Percentiles rank a stretch among this genome's conserved stretches.
Evolutionary conservation across 2,113 vertebrate genomes (phyloP).

Genomic region (Tachuris rubrigastra): DNA sequence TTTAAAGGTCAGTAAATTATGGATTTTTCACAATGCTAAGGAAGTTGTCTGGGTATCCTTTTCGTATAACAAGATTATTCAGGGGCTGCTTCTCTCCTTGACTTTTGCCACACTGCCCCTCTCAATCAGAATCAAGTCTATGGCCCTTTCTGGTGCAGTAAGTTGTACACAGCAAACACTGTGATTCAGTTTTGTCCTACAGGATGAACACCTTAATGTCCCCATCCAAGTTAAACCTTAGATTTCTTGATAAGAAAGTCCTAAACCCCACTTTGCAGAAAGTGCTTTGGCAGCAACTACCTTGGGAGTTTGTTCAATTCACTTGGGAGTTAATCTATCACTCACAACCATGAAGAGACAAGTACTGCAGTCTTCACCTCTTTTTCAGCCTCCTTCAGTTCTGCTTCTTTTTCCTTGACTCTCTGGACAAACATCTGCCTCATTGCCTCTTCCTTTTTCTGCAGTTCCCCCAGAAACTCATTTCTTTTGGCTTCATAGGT

Average conservation of each 20-base stretch:
- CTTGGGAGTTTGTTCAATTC: neutral
- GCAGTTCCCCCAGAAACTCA: slow-evolving; percentile 95
- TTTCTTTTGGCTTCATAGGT: slow-evolving; percentile 98
- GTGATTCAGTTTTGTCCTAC: neutral
- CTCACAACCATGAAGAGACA: neutral
- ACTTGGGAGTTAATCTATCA: neutral
- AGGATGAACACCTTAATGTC: neutral
- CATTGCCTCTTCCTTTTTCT: slow-evolving; percentile 99
- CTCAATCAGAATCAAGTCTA: neutral
- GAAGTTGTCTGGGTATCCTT: neutral
- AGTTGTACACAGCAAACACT: neutral
- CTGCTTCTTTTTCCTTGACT: slow-evolving; percentile 97
- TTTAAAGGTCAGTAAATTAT: neutral
- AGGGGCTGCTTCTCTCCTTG: neutral
- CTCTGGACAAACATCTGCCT: slow-evolving; percentile 99
- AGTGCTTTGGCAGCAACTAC: neutral
- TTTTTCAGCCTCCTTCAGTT: slow-evolving; percentile 98
- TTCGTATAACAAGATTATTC: neutral
- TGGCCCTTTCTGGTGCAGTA: neutral
- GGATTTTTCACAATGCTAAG: neutral
- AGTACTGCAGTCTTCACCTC: slow-evolving; percentile 80
- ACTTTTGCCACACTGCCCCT: neutral
- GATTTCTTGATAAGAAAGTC: neutral
- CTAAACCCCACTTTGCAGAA: neutral
- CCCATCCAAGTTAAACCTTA: neutral